Base-by-base conservation (phyloP, 1,140 invertebrate species). In the Zaprionus africanus region DNA sequence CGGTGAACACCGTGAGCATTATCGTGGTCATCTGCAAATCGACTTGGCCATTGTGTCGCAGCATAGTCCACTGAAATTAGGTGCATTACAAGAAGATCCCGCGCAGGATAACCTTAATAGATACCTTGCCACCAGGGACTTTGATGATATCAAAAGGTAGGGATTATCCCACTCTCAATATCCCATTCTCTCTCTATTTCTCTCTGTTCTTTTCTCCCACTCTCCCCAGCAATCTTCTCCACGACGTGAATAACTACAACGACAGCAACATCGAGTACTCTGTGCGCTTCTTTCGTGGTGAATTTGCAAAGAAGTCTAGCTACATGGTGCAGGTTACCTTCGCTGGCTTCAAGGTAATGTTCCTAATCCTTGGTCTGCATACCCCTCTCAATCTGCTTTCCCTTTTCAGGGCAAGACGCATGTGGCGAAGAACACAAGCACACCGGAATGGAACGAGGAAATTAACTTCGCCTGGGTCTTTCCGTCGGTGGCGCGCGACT, bases 101-200 rank as follows among this genome's bases (percentile, higher is more conserved):
- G 77, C 65, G 28, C 54, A 51, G 7, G 43, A 77, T 0, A 59
- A 34, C 6, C 17, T 86, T 90, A 64, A 65, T 24, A 65, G 41
- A 24, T 43, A 26, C 2, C 13, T 66, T 5, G 11, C 31, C 95
- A 70, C 94, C 95, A 95, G 95, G 60, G 85, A 90, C 41, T 92
- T 82, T 36, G 96, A 97, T 76, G 96, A 96, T 81, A 97, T 97
- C 46, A 96, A 97, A 93, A 95, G 94, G 96, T 96, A 34, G 2
- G 41, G 5, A 9, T 17, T 17, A 7, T 9, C n/a, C 6, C 2
- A 46, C 41, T 46, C 5, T 7, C 7, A 9, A 9, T 31, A 31
- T 31, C 9, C 9, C 2, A 9, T 9, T 34, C 3, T 31, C 2
- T 9, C 0, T 34, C 11, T 31, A 31, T 31, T 0, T 31, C 2